Evolutionary conservation across 2,113 vertebrate genomes (phyloP).

Genomic region (Hemiscyllium ocellatum): DNA sequence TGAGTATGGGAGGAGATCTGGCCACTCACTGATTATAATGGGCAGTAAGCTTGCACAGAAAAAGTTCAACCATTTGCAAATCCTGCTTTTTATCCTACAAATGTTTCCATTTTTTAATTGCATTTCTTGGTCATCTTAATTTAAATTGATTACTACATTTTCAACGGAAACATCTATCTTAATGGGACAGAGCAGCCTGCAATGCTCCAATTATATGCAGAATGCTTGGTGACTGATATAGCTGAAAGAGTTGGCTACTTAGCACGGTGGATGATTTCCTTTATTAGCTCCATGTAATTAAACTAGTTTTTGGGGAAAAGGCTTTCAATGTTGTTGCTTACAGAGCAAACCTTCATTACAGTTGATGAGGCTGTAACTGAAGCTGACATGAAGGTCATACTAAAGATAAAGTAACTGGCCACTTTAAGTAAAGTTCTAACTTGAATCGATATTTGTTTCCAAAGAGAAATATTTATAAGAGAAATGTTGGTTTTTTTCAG

Average conservation of each 20-base stretch:
- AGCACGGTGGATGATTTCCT: not conserved
- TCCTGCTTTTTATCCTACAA: not conserved
- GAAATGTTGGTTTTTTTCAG: not conserved
- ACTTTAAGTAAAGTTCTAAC: not conserved
- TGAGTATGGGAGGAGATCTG: too few species aligned
- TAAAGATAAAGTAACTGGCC: not conserved
- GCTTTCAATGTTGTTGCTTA: not conserved
- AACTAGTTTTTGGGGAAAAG: not conserved
- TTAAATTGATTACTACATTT: not conserved
- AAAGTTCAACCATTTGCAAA: not conserved
- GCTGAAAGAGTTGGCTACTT: not conserved
- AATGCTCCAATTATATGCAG: not conserved
- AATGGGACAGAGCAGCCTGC: not conserved
- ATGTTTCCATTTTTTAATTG: not conserved
- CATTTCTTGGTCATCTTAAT: not conserved
- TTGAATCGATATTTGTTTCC: not conserved
- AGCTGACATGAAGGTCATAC: not conserved
- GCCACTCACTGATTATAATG: not conserved
- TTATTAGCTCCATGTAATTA: not conserved
- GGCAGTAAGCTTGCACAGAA: not conserved
- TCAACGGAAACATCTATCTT: not conserved
- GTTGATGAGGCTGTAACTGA: not conserved
- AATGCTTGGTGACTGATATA: not conserved
- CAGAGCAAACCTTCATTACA: not conserved
- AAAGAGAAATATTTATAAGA: not conserved